These are phyloP conservation scores for Menidia beryllina DNA, from an alignment of 2,113 vertebrate species.

Conservation along the genomic window DNA sequence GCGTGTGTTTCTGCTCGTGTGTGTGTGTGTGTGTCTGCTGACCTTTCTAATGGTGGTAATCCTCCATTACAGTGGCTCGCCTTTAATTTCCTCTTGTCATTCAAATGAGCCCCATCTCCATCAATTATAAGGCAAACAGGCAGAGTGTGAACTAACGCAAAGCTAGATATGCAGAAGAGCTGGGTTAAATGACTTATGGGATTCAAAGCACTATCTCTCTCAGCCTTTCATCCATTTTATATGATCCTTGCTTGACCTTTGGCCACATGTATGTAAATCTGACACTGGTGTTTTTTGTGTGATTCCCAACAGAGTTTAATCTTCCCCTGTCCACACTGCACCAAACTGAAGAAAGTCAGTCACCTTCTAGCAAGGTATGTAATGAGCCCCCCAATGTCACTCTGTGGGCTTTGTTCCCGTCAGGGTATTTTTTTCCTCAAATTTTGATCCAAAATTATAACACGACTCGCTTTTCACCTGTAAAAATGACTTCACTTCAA, in stretches of 20 bases:
- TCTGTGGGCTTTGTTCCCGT: no score
- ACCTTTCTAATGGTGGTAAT: conserved; percentile 51
- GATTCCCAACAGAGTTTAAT: conserved; percentile 70
- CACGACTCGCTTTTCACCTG: no score
- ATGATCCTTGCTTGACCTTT: conserved; percentile 33
- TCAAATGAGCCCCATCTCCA: conserved; percentile 37
- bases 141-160: background rate
- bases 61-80: background rate
- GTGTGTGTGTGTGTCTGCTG: conserved; percentile 27
- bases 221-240: conserved; percentile 30
- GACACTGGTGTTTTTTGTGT: conserved; percentile 23
- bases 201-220: conserved; percentile 12
- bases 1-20: background rate
- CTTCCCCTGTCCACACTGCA: conserved; percentile 69
- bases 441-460: no score
- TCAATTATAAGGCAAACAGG: conserved; percentile 43
- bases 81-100: conserved; percentile 48
- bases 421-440: no score
- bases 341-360: conserved; percentile 67
- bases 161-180: conserved; percentile 14
- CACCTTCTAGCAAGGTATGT: conserved; percentile 70
- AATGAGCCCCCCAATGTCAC: background rate
- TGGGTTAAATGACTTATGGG: conserved; percentile 18
- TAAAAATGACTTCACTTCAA: no score
- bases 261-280: background rate